Conservation (phyloP, 2,113 vertebrate species). For the Osmerus eperlanus region DNA sequence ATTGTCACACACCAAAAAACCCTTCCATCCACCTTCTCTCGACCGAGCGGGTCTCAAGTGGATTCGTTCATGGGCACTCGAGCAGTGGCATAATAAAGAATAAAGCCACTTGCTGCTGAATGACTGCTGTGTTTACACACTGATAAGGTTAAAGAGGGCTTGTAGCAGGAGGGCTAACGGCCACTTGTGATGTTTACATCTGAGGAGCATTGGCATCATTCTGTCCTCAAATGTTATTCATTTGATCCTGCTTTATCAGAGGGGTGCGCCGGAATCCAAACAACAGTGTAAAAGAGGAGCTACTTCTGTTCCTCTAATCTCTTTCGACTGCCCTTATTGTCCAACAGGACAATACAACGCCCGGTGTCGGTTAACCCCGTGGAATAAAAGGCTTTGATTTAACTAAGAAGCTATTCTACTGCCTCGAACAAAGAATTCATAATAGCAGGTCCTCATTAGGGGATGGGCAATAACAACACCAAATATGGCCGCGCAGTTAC, state of each 20-base stretch:
- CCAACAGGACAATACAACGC: constrained; percentile 28
- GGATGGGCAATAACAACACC: constrained; percentile 41
- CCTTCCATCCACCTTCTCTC: constrained; percentile 15
- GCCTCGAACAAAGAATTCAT: constrained; percentile 43
- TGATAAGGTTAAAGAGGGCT: constrained; percentile 42
- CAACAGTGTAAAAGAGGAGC: constrained; percentile 8
- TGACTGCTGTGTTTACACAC: constrained; percentile 35
- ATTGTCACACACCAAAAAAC: not conserved
- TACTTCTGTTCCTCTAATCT: constrained; percentile 26
- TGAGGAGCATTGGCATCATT: constrained; percentile 23
- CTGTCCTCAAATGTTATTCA: constrained; percentile 14
- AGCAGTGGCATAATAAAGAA: constrained; percentile 17
- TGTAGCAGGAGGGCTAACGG: not conserved
- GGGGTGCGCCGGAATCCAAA: constrained; percentile 10
- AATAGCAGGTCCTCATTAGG: constrained; percentile 50
- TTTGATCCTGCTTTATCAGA: constrained; percentile 33
- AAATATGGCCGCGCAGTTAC: constrained; percentile 42
- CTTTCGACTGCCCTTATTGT: constrained; percentile 24
- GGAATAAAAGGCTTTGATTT: constrained; percentile 45
- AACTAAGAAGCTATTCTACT: constrained; percentile 34
- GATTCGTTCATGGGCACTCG: constrained; percentile 14
- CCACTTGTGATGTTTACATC: not conserved
- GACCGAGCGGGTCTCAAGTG: constrained; percentile 17
- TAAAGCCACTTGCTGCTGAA: constrained; percentile 27
- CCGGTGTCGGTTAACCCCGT: constrained; percentile 17